Conservation (phyloP, 1,140 invertebrate genomes). For the Papilio helenus region DNA sequence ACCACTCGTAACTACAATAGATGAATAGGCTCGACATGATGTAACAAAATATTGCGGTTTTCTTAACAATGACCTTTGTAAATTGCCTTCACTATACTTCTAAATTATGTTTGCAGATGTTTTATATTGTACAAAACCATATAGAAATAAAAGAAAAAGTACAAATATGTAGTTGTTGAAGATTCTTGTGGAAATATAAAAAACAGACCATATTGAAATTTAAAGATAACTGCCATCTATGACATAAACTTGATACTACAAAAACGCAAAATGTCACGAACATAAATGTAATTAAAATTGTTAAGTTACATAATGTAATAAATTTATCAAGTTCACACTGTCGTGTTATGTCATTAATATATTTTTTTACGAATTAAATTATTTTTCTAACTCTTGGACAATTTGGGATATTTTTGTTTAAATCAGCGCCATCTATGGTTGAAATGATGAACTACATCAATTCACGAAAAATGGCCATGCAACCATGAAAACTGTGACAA, state of each 20-base stretch:
- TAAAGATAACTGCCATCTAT: neutral
- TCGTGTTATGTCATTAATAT: too few relatives aligned
- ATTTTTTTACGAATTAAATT: neutral
- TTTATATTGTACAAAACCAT: neutral
- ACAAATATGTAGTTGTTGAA: neutral
- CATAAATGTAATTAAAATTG: neutral
- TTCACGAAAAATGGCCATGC: neutral
- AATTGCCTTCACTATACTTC: neutral
- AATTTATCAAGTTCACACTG: neutral
- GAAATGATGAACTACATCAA: neutral
- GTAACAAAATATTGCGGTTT: slow-evolving; percentile 35
- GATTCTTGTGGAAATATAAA: neutral
- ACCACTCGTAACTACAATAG: slow-evolving; percentile 22
- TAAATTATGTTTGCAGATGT: neutral
- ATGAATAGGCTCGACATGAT: slow-evolving; percentile 37
- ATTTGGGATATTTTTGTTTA: too few relatives aligned
- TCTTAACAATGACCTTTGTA: slow-evolving; percentile 29
- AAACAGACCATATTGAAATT: neutral
- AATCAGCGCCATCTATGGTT: neutral
- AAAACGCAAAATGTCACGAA: neutral
- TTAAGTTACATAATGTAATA: neutral
- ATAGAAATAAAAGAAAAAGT: too few relatives aligned
- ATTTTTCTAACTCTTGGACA: too few relatives aligned
- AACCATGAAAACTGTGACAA: neutral
- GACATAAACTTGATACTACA: neutral